Conservation (phyloP, 1,140 invertebrate genomes). For the Caenorhabditis brenneri region DNA sequence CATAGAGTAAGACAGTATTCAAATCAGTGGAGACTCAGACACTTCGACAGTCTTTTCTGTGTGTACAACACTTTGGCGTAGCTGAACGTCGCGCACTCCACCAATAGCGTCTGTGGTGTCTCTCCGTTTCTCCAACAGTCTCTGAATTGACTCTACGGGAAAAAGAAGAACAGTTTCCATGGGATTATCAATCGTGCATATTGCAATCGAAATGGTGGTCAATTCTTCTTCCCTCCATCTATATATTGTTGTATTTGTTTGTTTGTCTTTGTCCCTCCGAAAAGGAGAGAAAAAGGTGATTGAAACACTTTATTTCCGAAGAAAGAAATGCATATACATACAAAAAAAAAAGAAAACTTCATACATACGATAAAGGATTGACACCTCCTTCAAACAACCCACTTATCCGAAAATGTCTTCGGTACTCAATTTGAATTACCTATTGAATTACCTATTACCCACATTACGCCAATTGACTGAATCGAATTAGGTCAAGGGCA, state of each 20-base stretch:
- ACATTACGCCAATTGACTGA: not conserved
- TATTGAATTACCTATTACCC: not conserved
- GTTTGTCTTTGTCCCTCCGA: not conserved
- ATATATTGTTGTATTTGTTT: not conserved
- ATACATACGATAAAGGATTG: not conserved
- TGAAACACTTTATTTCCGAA: not conserved
- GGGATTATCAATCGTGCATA: slow-evolving; percentile 31
- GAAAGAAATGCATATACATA: not conserved
- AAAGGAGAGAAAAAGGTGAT: not conserved
- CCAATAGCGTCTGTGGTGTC: not conserved
- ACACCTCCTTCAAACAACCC: not conserved
- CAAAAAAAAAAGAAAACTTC: not conserved
- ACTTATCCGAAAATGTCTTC: too few species aligned
- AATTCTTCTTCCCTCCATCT: not conserved
- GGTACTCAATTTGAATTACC: not conserved
- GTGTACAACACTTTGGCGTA: slow-evolving; percentile 42
- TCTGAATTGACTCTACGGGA: not conserved
- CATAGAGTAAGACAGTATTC: not conserved
- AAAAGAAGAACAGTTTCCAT: slow-evolving; percentile 25
- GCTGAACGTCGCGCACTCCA: slow-evolving; percentile 7
- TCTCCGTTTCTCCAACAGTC: not conserved
- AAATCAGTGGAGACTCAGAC: not conserved
- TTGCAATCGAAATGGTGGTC: not conserved
- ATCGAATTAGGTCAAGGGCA: not conserved
- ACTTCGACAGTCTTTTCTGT: slow-evolving; percentile 21